Evolutionary conservation across 2,113 vertebrate genomes (phyloP), one percentile per base, ranked within the genome.

Genomic region (Gymnarchus niloticus): DNA sequence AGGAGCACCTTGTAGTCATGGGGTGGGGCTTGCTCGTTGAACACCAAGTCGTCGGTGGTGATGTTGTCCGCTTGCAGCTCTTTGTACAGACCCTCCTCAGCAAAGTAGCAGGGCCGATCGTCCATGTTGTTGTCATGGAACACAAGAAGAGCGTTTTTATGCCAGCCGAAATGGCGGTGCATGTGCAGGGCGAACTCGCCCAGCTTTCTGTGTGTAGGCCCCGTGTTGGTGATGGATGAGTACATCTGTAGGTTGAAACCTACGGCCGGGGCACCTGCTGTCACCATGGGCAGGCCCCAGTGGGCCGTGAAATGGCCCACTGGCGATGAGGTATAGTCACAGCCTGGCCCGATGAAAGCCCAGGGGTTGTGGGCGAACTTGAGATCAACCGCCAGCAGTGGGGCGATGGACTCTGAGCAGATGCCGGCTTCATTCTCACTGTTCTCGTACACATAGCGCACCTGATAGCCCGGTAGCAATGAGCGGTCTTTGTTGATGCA

Each of bases 251-350:
- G 88, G 21, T 93, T 84, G 81, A 99, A 98, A 3, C 95, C 97
- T 21, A 94, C 88, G 0, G 97, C 97, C 0, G 96, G 92, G 0
- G 97, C 97, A 0, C 96, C 98, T 0, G 96, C 97, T 0, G 98
- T 99, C 12, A 99, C 91, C 90, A 98, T 93, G 0, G 98, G 98
- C 0, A 98, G 91, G 0, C 89, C 92, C 97, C 98, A 98, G 89
- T 97, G 96, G n/a, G 93, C 92, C 0, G 96, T 95, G 90, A 97
- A 97, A 0, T 96, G 95, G 0, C 94, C 96, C 0, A 98, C 97
- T 0, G 97, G 97, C 0, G 97, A 96, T 0, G 97, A 89, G 0
- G 96, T 91, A 85, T 98, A 99, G 83, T 95, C 95, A 81, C 98
- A 97, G 1, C 97, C 98, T 0, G 98, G 97, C 0, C 98, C 98